A percentile compares a stretch with the other conserved stretches of the same genome.
Evolutionary conservation across 2,113 vertebrate genomes (phyloP).

Genomic region (Panthera leo): DNA sequence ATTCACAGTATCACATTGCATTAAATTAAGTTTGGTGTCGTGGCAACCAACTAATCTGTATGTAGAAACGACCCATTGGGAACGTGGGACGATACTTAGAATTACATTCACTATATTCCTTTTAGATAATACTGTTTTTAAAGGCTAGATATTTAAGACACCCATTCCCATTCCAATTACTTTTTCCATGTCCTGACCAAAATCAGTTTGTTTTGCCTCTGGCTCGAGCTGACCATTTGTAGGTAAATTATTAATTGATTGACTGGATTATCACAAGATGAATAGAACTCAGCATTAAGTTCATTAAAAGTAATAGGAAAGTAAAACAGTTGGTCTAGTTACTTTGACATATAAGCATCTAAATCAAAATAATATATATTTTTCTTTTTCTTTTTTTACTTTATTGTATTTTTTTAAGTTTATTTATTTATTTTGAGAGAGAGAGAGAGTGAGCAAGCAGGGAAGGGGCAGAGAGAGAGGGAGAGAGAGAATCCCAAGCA

Average conservation of each 20-base stretch:
- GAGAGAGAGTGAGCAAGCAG: too few relatives aligned
- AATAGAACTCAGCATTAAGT: constrained; percentile 10
- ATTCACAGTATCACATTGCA: not conserved
- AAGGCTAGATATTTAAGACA: constrained; percentile 36
- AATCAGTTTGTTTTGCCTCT: constrained; percentile 53
- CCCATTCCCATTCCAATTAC: constrained; percentile 27
- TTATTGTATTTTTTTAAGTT: too few relatives aligned
- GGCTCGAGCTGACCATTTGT: constrained; percentile 36
- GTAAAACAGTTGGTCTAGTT: not conserved
- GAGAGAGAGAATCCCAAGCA: too few relatives aligned
- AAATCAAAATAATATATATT: constrained; percentile 27
- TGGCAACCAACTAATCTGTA: constrained; percentile 13
- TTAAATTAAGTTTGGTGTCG: constrained; percentile 41
- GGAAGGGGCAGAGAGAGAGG: too few relatives aligned
- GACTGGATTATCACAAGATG: constrained; percentile 43
- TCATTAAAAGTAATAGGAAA: constrained; percentile 51
- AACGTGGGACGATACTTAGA: not conserved
- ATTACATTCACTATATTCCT: constrained; percentile 8
- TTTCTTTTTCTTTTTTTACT: too few relatives aligned
- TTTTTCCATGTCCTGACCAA: constrained; percentile 35
- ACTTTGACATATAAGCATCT: constrained; percentile 23
- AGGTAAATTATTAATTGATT: constrained; percentile 71
- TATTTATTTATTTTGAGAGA: too few relatives aligned
- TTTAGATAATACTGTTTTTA: constrained; percentile 42
- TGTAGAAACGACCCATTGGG: not conserved